A percentile compares a stretch with the other conserved stretches of the same genome.
These are phyloP conservation scores for Cyclopterus lumpus DNA, from an alignment of 2,797 vertebrate species.

Conservation along the genomic window DNA sequence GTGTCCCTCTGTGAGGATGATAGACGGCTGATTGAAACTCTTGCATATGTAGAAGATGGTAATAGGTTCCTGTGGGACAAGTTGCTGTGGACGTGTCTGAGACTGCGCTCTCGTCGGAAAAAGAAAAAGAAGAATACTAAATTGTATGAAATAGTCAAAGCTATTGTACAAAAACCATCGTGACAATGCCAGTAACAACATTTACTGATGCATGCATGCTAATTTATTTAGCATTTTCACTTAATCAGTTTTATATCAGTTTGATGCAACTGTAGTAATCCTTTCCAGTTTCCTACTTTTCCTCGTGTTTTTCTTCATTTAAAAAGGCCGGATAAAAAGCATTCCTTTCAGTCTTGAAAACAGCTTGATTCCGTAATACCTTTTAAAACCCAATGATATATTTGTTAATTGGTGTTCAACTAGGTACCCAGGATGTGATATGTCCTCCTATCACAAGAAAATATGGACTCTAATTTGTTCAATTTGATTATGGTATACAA, in stretches of 20 bases:
- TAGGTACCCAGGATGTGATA: not conserved
- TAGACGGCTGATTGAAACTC: constrained; percentile 74
- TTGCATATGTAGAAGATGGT: constrained; percentile 77
- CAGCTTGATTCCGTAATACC: not conserved
- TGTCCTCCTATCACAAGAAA: constrained; percentile 31
- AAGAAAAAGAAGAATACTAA: constrained; percentile 59
- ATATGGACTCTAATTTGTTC: constrained; percentile 58
- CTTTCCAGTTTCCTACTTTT: not conserved
- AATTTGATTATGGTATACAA: constrained; percentile 68
- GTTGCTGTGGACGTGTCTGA: constrained; percentile 53
- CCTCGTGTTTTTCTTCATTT: not conserved
- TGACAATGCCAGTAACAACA: constrained; percentile 24
- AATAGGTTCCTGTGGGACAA: constrained; percentile 80
- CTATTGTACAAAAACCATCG: constrained; percentile 44
- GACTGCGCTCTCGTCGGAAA: constrained; percentile 48
- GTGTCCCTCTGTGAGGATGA: constrained; percentile 75
- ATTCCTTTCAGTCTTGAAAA: constrained; percentile 1
- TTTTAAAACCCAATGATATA: not conserved
- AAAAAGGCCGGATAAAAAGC: not conserved
- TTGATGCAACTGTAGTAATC: not conserved
- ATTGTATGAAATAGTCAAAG: constrained; percentile 55
- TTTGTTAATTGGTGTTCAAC: constrained; percentile 17
- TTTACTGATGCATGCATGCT: constrained; percentile 15
- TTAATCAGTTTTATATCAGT: constrained; percentile 11
- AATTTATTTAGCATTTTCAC: constrained; percentile 11